Percentiles rank a stretch among this genome's conserved stretches.
Evolutionary conservation across 2,888 invertebrate genomes (phyloP).

Genomic region (Brenthis ino): DNA sequence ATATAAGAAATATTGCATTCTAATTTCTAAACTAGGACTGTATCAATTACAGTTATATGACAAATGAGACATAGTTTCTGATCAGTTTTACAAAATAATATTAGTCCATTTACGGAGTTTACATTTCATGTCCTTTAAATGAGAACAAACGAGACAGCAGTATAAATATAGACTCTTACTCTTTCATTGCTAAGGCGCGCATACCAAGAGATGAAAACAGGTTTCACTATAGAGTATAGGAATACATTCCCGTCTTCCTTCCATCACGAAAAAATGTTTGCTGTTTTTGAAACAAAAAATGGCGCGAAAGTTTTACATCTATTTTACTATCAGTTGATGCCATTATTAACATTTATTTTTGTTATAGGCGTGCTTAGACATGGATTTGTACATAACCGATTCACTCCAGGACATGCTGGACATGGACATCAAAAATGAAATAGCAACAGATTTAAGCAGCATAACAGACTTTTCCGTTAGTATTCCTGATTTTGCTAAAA

Average conservation of each 20-base stretch:
- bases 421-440: slow-evolving; percentile 93
- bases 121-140: slow-evolving; percentile 40
- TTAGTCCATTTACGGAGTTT: slow-evolving; percentile 17
- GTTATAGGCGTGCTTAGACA: slow-evolving; percentile 81
- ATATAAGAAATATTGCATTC: too few species aligned
- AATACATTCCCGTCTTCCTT: slow-evolving; percentile 52
- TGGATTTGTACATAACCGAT: slow-evolving; percentile 85
- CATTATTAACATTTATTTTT: slow-evolving; percentile 28
- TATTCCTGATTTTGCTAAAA: slow-evolving; percentile 36
- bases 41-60: too few species aligned
- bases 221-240: slow-evolving; percentile 76
- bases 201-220: slow-evolving; percentile 74
- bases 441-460: slow-evolving; percentile 89
- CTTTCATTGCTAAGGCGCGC: slow-evolving; percentile 52
- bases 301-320: slow-evolving; percentile 56
- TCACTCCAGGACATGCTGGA: slow-evolving; percentile 95
- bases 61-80: too few species aligned
- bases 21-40: too few species aligned
- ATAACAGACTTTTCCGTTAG: slow-evolving; percentile 84
- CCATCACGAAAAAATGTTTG: slow-evolving; percentile 40
- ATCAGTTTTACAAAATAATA: slow-evolving; percentile 13
- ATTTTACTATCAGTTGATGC: not conserved
- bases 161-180: slow-evolving; percentile 45
- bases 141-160: slow-evolving; percentile 48
- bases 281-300: slow-evolving; percentile 47